Percentiles rank a stretch among this genome's conserved stretches.
Conservation (phyloP, 2,888 invertebrate species). For the Drosophila algonquin region DNA sequence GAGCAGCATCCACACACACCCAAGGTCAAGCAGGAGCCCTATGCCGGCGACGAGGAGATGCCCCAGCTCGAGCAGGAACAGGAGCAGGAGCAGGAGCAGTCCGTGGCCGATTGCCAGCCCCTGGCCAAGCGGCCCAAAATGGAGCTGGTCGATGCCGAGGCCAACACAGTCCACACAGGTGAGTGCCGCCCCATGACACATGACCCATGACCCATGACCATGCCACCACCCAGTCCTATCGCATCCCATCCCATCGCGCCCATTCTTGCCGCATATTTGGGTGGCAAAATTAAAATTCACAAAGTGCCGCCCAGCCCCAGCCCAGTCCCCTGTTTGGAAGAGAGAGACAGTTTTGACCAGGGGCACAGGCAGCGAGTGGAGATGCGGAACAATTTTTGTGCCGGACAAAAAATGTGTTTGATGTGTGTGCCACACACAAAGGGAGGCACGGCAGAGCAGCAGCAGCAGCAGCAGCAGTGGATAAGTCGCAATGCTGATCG, state of each 20-base stretch:
- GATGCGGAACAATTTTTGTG: constrained; percentile 35
- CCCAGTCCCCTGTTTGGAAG: constrained; percentile 6
- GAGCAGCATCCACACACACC: constrained; percentile 40
- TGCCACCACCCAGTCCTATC: background rate
- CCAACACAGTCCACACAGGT: constrained; percentile 96
- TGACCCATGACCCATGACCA: background rate
- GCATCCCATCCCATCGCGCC: background rate
- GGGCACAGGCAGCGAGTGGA: constrained; percentile 25
- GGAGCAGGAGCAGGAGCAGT: constrained; percentile 33
- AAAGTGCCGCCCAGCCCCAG: constrained; percentile 2
- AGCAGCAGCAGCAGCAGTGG: background rate
- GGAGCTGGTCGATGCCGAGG: constrained; percentile 94
- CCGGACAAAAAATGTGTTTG: constrained; percentile 70
- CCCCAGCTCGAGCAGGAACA: constrained; percentile 12
- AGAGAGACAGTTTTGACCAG: constrained; percentile 41
- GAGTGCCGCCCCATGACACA: constrained; percentile 82
- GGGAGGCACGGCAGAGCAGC: background rate
- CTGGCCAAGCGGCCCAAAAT: constrained; percentile 90
- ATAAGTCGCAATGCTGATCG: constrained; percentile 65
- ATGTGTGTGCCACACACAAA: constrained; percentile 47
- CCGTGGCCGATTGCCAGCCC: constrained; percentile 80
- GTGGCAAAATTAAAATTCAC: constrained; percentile 53
- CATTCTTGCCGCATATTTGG: constrained; percentile 31
- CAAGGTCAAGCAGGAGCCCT: constrained; percentile 78
- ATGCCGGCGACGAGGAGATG: constrained; percentile 42